These are phyloP conservation scores for Tiaroga cobitis DNA, from an alignment of 2,797 vertebrate species.

Conservation along the genomic window DNA sequence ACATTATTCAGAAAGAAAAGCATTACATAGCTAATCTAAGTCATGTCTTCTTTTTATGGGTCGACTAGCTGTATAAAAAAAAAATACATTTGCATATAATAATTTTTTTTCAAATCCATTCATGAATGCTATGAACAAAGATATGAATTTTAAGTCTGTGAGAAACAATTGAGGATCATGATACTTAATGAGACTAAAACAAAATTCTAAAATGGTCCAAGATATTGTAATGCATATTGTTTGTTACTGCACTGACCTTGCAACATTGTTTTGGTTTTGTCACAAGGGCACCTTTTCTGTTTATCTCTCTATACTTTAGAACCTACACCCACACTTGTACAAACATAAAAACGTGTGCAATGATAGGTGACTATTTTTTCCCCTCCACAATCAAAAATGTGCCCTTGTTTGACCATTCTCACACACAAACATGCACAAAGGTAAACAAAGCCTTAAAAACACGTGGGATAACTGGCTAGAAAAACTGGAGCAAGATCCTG, in stretches of 20 bases:
- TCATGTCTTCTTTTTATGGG: background rate
- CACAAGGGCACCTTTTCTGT: conserved; percentile 25
- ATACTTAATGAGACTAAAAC: background rate
- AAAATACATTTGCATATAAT: background rate
- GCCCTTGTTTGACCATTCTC: background rate
- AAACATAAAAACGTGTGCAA: conserved; percentile 34
- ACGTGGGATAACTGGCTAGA: conserved; percentile 53
- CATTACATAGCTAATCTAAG: background rate
- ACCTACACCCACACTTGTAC: conserved; percentile 35
- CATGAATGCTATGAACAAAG: background rate
- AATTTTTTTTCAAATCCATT: background rate
- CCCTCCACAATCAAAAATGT: background rate
- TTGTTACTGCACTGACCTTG: background rate
- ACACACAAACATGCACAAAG: background rate
- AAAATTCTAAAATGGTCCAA: background rate
- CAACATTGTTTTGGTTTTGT: conserved; percentile 11
- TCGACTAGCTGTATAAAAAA: background rate
- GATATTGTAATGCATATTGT: background rate
- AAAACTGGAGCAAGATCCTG: background rate
- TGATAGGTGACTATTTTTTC: conserved; percentile 21
- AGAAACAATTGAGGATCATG: background rate
- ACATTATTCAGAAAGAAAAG: background rate
- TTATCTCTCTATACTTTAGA: background rate
- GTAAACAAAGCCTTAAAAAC: background rate
- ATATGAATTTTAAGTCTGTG: background rate